These are phyloP conservation scores for Apodemia mormo DNA, from an alignment of 2,888 invertebrate genomes.

Conservation along the genomic window DNA sequence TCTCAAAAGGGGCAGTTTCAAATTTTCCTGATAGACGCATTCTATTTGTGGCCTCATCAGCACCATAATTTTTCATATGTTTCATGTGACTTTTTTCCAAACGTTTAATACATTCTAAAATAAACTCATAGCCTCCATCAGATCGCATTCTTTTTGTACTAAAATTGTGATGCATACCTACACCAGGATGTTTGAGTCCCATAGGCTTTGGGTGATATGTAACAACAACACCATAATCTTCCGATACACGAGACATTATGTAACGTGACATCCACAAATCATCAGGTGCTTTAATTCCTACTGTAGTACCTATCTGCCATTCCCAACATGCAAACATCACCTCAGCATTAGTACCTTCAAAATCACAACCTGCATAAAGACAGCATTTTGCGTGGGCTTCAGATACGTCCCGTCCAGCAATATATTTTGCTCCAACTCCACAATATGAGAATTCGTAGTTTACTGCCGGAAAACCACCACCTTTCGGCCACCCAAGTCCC, in stretches of 20 bases:
- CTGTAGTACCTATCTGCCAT: constrained; percentile 94
- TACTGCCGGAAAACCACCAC: constrained; percentile 92
- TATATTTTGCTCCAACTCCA: constrained; percentile 96
- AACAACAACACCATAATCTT: constrained; percentile 90
- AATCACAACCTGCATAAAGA: constrained; percentile 95
- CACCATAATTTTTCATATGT: constrained; percentile 96
- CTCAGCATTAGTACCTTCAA: constrained; percentile 97
- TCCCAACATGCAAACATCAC: constrained; percentile 97
- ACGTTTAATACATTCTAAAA: constrained; percentile 95
- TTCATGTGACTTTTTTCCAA: constrained; percentile 92
- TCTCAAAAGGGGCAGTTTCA: constrained; percentile 80
- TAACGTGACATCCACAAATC: constrained; percentile 94
- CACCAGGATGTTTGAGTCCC: constrained; percentile 92
- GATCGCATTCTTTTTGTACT: constrained; percentile 92
- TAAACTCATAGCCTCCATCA: constrained; percentile 87
- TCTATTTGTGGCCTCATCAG: constrained; percentile 95
- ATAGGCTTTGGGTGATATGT: constrained; percentile 88
- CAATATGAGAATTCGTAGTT: constrained; percentile 96
- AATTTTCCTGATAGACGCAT: constrained; percentile 95
- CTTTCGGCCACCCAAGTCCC: constrained; percentile 96
- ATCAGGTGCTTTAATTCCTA: constrained; percentile 91
- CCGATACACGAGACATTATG: constrained; percentile 90
- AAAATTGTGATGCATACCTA: constrained; percentile 95
- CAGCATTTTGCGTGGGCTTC: constrained; percentile 92
- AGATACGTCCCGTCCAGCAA: constrained; percentile 94